A percentile compares a stretch with the other conserved stretches of the same genome.
phyloP scores from a whole-genome alignment of 2,797 vertebrate species.

The Natrix natrix region DNA sequence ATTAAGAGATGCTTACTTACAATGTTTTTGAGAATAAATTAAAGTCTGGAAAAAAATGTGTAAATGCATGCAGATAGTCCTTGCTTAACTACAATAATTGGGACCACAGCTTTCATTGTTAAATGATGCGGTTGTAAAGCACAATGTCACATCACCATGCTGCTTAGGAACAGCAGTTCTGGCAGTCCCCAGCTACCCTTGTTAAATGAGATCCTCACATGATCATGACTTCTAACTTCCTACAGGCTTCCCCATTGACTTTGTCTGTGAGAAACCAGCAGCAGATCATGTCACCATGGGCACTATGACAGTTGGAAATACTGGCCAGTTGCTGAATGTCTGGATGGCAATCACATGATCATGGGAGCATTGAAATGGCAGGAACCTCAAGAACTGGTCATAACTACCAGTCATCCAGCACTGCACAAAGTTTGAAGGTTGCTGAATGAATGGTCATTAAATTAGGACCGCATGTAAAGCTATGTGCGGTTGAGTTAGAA shows the following conservation, averaged over 20 bases:
- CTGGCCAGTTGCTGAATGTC: not conserved
- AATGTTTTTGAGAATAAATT: not conserved
- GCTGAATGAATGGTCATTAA: not conserved
- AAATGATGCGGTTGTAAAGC: not conserved
- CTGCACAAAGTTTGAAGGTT: not conserved
- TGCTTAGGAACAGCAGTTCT: not conserved
- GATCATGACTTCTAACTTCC: not conserved
- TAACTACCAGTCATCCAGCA: not conserved
- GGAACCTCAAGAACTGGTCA: not conserved
- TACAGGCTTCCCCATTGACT: not conserved
- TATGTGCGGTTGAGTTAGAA: not conserved
- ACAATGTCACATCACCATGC: not conserved
- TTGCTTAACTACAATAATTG: not conserved
- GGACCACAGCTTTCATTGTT: not conserved
- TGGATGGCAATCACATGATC: not conserved
- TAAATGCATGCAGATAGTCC: not conserved
- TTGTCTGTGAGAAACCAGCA: not conserved
- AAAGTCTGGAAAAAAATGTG: not conserved
- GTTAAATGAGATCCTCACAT: not conserved
- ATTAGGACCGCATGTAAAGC: not conserved
- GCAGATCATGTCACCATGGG: not conserved
- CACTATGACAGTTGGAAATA: not conserved
- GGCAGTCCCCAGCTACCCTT: not conserved
- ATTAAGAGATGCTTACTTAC: not conserved
- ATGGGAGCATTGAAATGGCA: not conserved